phyloP scores from a whole-genome alignment of 2,797 vertebrate genomes.

The Manis javanica region DNA sequence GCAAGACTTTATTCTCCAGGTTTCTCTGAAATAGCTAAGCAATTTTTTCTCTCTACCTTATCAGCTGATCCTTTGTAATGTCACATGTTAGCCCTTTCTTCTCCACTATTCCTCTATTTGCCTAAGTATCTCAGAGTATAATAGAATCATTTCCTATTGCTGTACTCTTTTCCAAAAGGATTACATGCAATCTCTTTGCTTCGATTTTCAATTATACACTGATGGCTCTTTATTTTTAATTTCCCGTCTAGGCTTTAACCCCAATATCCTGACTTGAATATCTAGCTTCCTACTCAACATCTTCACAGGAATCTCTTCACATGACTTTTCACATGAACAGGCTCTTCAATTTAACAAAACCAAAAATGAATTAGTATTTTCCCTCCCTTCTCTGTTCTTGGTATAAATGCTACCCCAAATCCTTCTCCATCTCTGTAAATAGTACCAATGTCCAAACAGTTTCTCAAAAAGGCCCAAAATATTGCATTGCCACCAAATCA shows the following conservation, averaged over 20 bases:
- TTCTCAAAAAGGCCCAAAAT: background rate
- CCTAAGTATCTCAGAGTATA: no score
- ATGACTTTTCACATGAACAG: background rate
- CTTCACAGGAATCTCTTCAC: background rate
- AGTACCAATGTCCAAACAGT: background rate
- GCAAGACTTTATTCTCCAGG: no score
- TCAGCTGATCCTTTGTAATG: background rate
- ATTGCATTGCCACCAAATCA: background rate
- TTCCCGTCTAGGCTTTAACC: background rate
- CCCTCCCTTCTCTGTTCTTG: background rate
- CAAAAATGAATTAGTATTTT: background rate
- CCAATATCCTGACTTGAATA: background rate
- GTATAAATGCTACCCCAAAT: background rate
- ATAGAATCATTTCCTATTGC: no score
- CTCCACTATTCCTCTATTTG: background rate
- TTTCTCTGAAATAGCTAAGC: background rate
- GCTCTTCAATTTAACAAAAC: background rate
- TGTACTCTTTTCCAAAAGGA: background rate
- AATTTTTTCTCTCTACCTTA: no score
- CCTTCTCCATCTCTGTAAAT: background rate
- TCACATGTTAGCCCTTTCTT: background rate
- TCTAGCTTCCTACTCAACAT: background rate
- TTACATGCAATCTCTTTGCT: background rate
- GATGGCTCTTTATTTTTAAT: background rate
- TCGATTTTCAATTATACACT: background rate